Evolutionary conservation across 2,888 invertebrate genomes (phyloP).

Genomic region (Yponomeuta sedellus): DNA sequence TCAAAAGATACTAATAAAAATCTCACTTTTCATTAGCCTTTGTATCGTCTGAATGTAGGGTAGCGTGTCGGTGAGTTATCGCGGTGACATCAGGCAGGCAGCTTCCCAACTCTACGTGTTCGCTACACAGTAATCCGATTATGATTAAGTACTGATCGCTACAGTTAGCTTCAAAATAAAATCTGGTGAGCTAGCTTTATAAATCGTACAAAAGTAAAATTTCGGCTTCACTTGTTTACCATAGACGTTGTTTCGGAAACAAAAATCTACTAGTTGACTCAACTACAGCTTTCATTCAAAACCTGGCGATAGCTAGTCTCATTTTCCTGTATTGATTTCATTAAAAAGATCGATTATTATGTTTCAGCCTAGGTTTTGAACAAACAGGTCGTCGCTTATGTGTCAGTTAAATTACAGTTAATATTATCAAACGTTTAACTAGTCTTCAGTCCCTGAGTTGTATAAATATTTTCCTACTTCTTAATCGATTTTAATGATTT

Average conservation of each 20-base stretch:
- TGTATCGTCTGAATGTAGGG: constrained; percentile 29
- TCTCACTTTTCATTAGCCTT: constrained; percentile 49
- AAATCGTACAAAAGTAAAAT: constrained; percentile 1
- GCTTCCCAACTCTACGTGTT: constrained; percentile 34
- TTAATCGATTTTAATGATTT: constrained; percentile 75
- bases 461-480: constrained; percentile 76
- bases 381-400: constrained; percentile 66
- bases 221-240: constrained; percentile 1
- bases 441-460: constrained; percentile 75
- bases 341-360: constrained; percentile 35
- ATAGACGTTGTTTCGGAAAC: constrained; percentile 39
- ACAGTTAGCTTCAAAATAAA: background rate
- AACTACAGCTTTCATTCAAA: constrained; percentile 68
- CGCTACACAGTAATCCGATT: constrained; percentile 22
- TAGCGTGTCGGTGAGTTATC: constrained; percentile 16
- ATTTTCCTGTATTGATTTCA: constrained; percentile 53
- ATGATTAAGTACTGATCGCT: constrained; percentile 5
- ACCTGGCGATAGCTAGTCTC: constrained; percentile 66
- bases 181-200: constrained; percentile 9
- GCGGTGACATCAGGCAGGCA: constrained; percentile 40
- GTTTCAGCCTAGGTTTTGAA: constrained; percentile 62
- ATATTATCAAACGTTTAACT: constrained; percentile 75
- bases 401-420: constrained; percentile 73
- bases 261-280: constrained; percentile 54
- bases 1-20: constrained; percentile 45